Evolutionary conservation across 2,888 invertebrate genomes (phyloP).

Genomic region (Athrips mouffetella): DNA sequence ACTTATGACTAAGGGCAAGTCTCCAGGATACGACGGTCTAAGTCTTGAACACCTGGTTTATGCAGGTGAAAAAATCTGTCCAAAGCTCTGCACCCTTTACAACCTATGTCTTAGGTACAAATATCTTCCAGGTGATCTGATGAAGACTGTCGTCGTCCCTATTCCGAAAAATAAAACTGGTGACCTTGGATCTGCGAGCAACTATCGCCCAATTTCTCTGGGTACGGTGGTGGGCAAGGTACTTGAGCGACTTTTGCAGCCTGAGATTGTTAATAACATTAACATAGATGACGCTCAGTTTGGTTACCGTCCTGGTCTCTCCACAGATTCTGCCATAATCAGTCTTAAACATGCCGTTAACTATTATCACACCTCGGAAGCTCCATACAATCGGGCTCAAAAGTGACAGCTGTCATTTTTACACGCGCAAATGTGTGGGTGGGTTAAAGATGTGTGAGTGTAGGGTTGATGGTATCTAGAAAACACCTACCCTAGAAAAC

Average conservation of each 20-base stretch:
- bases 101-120: neutral
- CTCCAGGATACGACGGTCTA: too few relatives aligned
- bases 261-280: slow-evolving; percentile 10
- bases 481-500: too few relatives aligned
- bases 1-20: too few relatives aligned
- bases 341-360: slow-evolving; percentile 15
- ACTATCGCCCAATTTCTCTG: slow-evolving; percentile 25
- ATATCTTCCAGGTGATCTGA: slow-evolving; percentile 12
- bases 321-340: slow-evolving; percentile 24
- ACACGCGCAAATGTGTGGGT: too few relatives aligned
- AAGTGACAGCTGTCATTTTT: too few relatives aligned
- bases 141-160: slow-evolving; percentile 20
- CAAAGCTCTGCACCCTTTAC: neutral
- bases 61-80: neutral
- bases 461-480: too few relatives aligned
- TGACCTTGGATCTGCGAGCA: slow-evolving; percentile 12
- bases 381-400: too few relatives aligned
- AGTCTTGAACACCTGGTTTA: slow-evolving; percentile 8
- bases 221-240: slow-evolving; percentile 21
- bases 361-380: too few relatives aligned
- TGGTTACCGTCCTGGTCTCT: slow-evolving; percentile 24
- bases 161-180: slow-evolving; percentile 23
- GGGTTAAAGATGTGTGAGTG: too few relatives aligned
- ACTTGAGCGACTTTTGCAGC: slow-evolving; percentile 21
- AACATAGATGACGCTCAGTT: slow-evolving; percentile 24